Conservation (phyloP, 2,797 vertebrate genomes). For the Pangasius mekongensis region DNA sequence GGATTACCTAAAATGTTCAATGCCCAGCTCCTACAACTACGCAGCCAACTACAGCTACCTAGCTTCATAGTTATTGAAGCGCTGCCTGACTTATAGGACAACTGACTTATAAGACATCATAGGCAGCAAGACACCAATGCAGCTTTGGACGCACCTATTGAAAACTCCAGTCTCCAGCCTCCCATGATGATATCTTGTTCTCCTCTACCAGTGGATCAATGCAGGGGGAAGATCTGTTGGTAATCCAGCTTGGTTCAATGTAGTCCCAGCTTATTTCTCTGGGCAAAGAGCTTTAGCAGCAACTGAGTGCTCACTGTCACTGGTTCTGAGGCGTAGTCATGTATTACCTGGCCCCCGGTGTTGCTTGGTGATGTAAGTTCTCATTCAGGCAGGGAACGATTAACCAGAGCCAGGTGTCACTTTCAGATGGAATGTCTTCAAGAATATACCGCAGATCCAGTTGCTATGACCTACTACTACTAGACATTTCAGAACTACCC, state of each 20-base stretch:
- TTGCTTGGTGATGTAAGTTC: not conserved
- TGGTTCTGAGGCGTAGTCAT: not conserved
- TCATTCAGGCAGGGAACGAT: slow-evolving; percentile 3
- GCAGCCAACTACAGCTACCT: not conserved
- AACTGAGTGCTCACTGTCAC: not conserved
- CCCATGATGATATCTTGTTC: not conserved
- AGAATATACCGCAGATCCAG: not conserved
- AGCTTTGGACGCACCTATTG: not conserved
- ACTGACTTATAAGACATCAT: not conserved
- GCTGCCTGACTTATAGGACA: not conserved
- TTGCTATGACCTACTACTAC: not conserved
- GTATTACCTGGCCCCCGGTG: slow-evolving; percentile 1
- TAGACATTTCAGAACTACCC: not conserved
- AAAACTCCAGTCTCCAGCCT: not conserved
- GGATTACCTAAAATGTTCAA: not conserved
- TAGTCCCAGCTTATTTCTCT: not conserved
- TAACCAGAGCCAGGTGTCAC: not conserved
- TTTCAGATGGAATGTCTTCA: not conserved
- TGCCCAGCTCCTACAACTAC: not conserved
- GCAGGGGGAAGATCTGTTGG: not conserved
- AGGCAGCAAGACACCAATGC: not conserved
- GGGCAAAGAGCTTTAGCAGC: not conserved
- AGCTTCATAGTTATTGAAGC: not conserved
- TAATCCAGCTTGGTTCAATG: not conserved
- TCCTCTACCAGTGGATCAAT: not conserved